Evolutionary conservation across 1,140 invertebrate genomes (phyloP).

Genomic region (Planococcus citri): DNA sequence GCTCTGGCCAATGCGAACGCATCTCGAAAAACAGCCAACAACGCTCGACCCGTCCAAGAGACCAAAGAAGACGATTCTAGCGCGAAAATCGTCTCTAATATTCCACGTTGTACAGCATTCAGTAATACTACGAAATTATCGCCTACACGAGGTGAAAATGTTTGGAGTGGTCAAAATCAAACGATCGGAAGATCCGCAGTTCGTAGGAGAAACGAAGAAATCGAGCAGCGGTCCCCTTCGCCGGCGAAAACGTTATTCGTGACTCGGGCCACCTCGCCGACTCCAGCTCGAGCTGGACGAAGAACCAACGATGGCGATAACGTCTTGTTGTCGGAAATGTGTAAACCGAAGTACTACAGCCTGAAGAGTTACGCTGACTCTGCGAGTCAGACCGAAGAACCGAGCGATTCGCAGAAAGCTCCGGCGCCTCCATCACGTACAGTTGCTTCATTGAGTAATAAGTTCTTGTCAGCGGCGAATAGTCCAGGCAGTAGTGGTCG

Average conservation of each 20-base stretch:
- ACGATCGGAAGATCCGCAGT: too few species aligned
- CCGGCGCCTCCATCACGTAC: slow-evolving; percentile 10
- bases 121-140: background rate
- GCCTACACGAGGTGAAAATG: too few species aligned
- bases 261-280: slow-evolving; percentile 61
- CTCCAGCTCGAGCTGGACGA: slow-evolving; percentile 37
- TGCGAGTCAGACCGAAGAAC: background rate
- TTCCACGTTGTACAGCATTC: background rate
- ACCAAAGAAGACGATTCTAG: background rate
- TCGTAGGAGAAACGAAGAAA: too few species aligned
- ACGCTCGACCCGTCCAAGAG: too few species aligned
- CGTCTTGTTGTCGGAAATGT: background rate
- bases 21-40: too few species aligned
- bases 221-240: background rate
- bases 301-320: slow-evolving; percentile 17
- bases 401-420: background rate
- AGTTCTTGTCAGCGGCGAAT: background rate
- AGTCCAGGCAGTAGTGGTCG: slow-evolving; percentile 5
- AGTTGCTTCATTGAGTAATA: slow-evolving; percentile 15
- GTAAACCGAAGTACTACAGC: background rate
- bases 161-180: too few species aligned
- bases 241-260: slow-evolving; percentile 36
- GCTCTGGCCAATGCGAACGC: too few species aligned
- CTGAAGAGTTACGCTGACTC: background rate
- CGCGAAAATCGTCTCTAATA: background rate